Percentiles rank a stretch among this genome's conserved stretches.
These are phyloP conservation scores for Anniella stebbinsi DNA, from an alignment of 2,797 vertebrate species.

Conservation along the genomic window DNA sequence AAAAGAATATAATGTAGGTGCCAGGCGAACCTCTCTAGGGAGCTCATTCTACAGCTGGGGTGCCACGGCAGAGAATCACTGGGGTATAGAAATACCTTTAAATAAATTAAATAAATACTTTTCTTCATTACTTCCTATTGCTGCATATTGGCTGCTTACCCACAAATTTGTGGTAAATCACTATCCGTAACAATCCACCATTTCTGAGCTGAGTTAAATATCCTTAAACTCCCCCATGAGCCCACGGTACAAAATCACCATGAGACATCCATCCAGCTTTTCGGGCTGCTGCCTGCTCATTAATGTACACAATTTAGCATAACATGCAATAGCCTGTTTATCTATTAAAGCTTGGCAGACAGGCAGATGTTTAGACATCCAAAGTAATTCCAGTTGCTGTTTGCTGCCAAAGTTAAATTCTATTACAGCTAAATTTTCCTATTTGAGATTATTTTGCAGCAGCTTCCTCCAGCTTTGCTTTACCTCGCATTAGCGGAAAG, in stretches of 20 bases:
- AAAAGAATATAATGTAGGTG: too few species aligned
- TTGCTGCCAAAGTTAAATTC: constrained; percentile 54
- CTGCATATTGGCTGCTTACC: neutral
- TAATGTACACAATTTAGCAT: constrained; percentile 39
- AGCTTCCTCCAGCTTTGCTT: constrained; percentile 10
- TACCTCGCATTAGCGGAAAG: constrained; percentile 57
- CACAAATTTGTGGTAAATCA: neutral
- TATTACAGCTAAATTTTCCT: constrained; percentile 44
- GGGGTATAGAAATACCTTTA: too few species aligned
- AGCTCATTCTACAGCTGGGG: too few species aligned
- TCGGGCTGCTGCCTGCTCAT: constrained; percentile 1
- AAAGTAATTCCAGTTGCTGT: constrained; percentile 48
- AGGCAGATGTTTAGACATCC: constrained; percentile 40
- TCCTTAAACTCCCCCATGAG: neutral
- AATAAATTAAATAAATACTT: neutral
- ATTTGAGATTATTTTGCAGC: constrained; percentile 46
- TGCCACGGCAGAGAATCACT: too few species aligned
- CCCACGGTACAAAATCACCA: neutral
- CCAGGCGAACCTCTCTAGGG: too few species aligned
- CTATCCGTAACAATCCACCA: neutral
- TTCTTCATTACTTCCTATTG: neutral
- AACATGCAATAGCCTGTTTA: constrained; percentile 32
- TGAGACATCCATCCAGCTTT: constrained; percentile 21
- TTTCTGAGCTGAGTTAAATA: constrained; percentile 14
- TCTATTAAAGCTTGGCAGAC: constrained; percentile 38